A percentile compares a stretch with the other conserved stretches of the same genome.
Conservation (phyloP, 92 coral and sea anemone genomes). For the Actinostola sp. region DNA sequence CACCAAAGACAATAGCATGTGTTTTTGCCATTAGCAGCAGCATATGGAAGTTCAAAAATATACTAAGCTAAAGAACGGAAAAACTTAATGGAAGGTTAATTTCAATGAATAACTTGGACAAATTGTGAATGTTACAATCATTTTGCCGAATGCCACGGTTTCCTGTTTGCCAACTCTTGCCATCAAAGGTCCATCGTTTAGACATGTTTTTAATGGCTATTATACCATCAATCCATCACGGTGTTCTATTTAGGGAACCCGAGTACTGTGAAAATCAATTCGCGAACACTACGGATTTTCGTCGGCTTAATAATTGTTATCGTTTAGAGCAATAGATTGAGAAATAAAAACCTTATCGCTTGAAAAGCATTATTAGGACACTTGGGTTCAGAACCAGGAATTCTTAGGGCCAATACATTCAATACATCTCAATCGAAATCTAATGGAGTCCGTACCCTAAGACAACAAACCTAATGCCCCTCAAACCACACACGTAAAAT, state of each 20-base stretch:
- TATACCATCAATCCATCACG: conserved; percentile 71
- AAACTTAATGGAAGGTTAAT: conserved; percentile 80
- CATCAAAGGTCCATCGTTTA: conserved; percentile 66
- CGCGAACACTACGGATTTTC: conserved; percentile 56
- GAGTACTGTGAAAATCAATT: conserved; percentile 74
- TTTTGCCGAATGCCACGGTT: conserved; percentile 76
- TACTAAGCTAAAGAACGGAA: conserved; percentile 49
- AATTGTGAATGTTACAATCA: conserved; percentile 74
- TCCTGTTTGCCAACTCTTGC: conserved; percentile 82
- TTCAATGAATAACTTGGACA: conserved; percentile 64
- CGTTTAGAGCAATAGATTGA: conserved; percentile 24
- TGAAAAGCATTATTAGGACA: conserved; percentile 25
- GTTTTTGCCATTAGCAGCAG: conserved; percentile 65
- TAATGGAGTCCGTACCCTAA: conserved; percentile 56
- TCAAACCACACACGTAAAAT: conserved; percentile 84
- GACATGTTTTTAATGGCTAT: conserved; percentile 57
- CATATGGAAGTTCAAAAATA: conserved; percentile 62
- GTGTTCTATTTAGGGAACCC: conserved; percentile 82
- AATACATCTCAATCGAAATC: conserved; percentile 50
- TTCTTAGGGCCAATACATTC: conserved; percentile 23
- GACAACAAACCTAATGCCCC: conserved; percentile 92
- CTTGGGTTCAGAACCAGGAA: conserved; percentile 5
- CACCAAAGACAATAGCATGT: conserved; percentile 75
- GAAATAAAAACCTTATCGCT: conserved; percentile 35
- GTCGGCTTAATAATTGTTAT: conserved; percentile 47